Percentiles rank a stretch among this genome's conserved stretches.
phyloP scores from a whole-genome alignment of 2,888 invertebrate species.

The Drosophila sordidapex region DNA sequence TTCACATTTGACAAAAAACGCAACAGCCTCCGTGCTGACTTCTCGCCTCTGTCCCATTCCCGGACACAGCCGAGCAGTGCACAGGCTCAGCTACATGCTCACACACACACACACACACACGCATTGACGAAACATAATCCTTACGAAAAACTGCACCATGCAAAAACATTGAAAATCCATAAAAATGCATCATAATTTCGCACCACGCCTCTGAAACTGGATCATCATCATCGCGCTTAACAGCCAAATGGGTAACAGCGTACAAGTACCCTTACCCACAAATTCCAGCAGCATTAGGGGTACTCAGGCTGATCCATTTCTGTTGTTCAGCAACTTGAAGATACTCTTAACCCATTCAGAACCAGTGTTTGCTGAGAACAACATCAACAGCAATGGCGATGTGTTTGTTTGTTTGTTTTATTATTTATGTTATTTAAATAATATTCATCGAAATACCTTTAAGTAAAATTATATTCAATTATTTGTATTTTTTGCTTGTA shows the following conservation, averaged over 20 bases:
- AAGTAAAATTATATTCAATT: no score
- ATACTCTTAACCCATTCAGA: neutral
- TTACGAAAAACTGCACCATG: constrained; percentile 59
- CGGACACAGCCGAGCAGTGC: constrained; percentile 7
- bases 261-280: constrained; percentile 7
- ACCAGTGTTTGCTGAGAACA: no score
- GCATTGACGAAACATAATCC: constrained; percentile 71
- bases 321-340: neutral
- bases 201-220: constrained; percentile 58
- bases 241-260: constrained; percentile 26
- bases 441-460: no score
- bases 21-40: constrained; percentile 22
- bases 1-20: constrained; percentile 63
- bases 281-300: constrained; percentile 32
- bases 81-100: constrained; percentile 42
- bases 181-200: constrained; percentile 85
- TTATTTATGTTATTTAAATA: no score
- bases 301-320: constrained; percentile 17
- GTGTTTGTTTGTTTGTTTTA: no score
- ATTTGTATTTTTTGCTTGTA: no score
- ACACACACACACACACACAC: constrained; percentile 43
- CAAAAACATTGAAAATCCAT: constrained; percentile 85
- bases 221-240: constrained; percentile 51
- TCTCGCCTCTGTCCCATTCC: neutral
- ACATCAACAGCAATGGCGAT: no score